Conservation (phyloP, 2,113 vertebrate genomes). For the Puntigrus tetrazona region DNA sequence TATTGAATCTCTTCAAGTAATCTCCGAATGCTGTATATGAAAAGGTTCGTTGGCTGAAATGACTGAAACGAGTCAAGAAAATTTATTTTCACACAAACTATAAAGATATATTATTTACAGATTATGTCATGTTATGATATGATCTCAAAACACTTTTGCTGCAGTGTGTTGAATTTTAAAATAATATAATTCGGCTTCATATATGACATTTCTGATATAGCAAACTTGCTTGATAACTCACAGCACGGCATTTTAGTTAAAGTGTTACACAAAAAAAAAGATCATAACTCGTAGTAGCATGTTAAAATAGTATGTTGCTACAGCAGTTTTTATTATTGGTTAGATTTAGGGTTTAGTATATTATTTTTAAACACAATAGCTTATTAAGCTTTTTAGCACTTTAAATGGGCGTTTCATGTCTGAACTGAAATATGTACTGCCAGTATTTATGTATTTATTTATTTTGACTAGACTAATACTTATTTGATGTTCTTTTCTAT, state of each 20-base stretch:
- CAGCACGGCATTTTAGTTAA: neutral
- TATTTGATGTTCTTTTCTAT: neutral
- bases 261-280: no score
- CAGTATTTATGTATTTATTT: no score
- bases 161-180: neutral
- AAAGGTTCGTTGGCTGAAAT: no score
- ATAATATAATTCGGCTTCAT: neutral
- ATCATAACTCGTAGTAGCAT: no score
- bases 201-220: no score
- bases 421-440: neutral
- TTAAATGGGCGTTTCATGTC: neutral
- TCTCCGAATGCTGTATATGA: neutral
- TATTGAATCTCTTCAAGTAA: constrained; percentile 2
- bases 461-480: no score
- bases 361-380: neutral
- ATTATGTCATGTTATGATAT: neutral
- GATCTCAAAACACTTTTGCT: neutral
- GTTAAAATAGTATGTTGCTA: neutral
- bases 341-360: neutral
- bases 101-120: no score
- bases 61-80: no score
- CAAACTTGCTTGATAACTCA: neutral
- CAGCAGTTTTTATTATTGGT: neutral
- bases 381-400: neutral
- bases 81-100: neutral